Evolutionary conservation across 2,113 vertebrate genomes (phyloP), one percentile per base, ranked within the genome.

Genomic region (Xenus cinereus): DNA sequence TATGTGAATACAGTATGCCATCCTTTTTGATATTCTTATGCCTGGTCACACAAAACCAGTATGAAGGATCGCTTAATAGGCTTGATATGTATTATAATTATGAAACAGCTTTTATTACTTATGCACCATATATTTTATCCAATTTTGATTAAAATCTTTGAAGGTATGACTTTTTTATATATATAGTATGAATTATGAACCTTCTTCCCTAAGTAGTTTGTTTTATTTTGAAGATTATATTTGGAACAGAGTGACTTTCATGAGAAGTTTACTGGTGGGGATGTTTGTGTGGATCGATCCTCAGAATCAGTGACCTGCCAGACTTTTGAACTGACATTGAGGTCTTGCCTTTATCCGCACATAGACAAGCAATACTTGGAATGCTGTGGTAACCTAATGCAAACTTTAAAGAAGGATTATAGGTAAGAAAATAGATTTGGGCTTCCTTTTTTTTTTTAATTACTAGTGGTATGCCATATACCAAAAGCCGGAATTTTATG

Each of bases 341-440:
- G 99, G 30, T 99, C 99, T 81, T 99, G 99, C 69, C 99, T 99
- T 84, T 99, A 99, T 91, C 99, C 99, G 2, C 99, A 99, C 94
- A 99, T 99, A 86, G 98, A 99, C 93, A 98, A 98, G 85, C 98
- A 99, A n/a, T 99, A 99, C 95, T 97, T 99, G 23, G 98, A 99
- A 89, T 99, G 99, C 98, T 99, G 99, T 94, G 99, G 99, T 41
- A 99, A 99, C 96, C 98, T 99, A 91, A 99, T 99, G 99, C 98
- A 97, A 90, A 99, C 99, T 15, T 98, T 99, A 68, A 99, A 99
- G 89, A 99, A 99, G 93, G 99, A 99, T 97, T 99, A 99, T 95
- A 99, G 98, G 99, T 99, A 95, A 98, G 97, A 80, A 74, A 88
- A 43, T n/a, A 80, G 39, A 43, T 69, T 45, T 84, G 5, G 1